These are phyloP conservation scores for Telenomus remus DNA, from an alignment of 1,140 invertebrate species.

Conservation along the genomic window DNA sequence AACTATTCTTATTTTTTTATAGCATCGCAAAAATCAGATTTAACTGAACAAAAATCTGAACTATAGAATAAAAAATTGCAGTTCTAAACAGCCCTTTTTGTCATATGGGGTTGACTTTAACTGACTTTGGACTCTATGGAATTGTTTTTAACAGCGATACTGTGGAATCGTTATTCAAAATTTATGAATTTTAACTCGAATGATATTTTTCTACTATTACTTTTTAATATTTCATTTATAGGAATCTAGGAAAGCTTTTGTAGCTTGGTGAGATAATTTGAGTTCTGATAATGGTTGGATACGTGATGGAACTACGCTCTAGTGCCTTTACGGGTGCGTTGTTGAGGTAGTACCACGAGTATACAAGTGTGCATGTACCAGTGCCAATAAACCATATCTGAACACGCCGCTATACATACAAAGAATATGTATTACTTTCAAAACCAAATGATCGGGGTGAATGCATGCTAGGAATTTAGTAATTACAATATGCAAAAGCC, in stretches of 20 bases:
- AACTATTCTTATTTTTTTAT: background rate
- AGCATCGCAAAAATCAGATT: background rate
- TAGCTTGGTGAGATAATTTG: constrained; percentile 52
- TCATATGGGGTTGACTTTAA: no score
- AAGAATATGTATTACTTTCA: constrained; percentile 45
- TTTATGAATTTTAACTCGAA: background rate
- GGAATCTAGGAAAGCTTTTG: constrained; percentile 34
- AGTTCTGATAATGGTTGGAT: constrained; percentile 64
- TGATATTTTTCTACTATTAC: no score
- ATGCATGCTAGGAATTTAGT: constrained; percentile 68
- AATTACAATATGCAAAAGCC: constrained; percentile 35
- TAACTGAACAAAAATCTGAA: no score
- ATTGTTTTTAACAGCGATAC: no score
- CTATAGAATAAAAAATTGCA: no score
- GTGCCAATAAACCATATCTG: constrained; percentile 32
- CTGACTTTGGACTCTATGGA: no score
- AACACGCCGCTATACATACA: constrained; percentile 28
- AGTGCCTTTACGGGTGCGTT: constrained; percentile 67
- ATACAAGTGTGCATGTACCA: constrained; percentile 35
- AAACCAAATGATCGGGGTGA: constrained; percentile 72
- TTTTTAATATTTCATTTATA: constrained; percentile 31
- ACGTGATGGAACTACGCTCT: constrained; percentile 74
- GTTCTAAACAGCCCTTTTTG: no score
- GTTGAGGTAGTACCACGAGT: constrained; percentile 33
- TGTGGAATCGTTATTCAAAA: no score